These are phyloP conservation scores for Scaptomyza montana DNA, from an alignment of 1,140 invertebrate species.

Conservation along the genomic window DNA sequence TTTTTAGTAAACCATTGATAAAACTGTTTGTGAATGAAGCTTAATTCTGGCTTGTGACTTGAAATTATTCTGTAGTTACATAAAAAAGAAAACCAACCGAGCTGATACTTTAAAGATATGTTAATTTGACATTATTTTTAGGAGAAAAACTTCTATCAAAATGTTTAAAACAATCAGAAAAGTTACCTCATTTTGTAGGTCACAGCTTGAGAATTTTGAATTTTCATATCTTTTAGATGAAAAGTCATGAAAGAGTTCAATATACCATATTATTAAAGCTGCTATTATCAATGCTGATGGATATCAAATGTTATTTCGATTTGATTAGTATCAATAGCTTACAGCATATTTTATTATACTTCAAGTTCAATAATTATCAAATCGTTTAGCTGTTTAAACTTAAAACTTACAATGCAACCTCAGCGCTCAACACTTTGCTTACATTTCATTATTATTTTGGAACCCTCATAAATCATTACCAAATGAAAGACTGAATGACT, in stretches of 20 bases:
- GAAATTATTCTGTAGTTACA: constrained; percentile 15
- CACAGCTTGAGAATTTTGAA: neutral
- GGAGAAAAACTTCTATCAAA: constrained; percentile 9
- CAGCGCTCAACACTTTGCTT: neutral
- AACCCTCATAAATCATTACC: constrained; percentile 60
- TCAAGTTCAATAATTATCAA: neutral
- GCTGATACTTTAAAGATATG: constrained; percentile 4
- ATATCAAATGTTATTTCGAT: neutral
- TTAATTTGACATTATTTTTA: constrained; percentile 9
- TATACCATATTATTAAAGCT: neutral
- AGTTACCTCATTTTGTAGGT: neutral
- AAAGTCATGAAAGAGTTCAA: neutral
- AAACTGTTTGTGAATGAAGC: constrained; percentile 46
- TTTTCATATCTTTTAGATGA: neutral
- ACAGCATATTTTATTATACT: constrained; percentile 4
- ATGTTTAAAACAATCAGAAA: constrained; percentile 1
- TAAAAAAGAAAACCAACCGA: constrained; percentile 13
- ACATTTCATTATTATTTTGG: neutral
- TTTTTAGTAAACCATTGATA: constrained; percentile 49
- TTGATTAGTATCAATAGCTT: constrained; percentile 8
- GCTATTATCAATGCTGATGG: neutral
- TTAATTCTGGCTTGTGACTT: constrained; percentile 31
- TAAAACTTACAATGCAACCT: constrained; percentile 29
- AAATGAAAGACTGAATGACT: constrained; percentile 39
- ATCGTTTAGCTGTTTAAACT: constrained; percentile 10